Evolutionary conservation across 2,797 vertebrate species (phyloP).

Genomic region (Peromyscus eremicus): DNA sequence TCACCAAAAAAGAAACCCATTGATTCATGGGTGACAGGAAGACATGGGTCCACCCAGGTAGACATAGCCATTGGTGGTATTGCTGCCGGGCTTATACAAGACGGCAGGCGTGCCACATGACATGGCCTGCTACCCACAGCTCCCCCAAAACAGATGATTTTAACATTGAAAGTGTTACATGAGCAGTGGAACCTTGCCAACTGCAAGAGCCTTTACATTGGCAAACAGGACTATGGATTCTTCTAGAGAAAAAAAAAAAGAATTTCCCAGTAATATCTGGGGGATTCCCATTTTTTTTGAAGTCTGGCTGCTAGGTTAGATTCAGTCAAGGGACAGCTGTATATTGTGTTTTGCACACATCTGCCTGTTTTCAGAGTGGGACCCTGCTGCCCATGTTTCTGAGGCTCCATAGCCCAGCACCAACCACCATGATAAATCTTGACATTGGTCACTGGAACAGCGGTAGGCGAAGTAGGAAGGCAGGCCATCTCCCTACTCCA

Average conservation of each 20-base stretch:
- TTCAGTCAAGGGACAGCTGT: background rate
- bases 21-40: background rate
- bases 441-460: background rate
- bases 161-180: background rate
- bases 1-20: background rate
- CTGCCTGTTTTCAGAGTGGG: background rate
- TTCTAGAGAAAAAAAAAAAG: background rate
- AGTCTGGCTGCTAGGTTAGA: background rate
- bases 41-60: background rate
- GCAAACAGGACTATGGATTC: background rate
- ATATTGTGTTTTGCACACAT: background rate
- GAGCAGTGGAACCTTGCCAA: background rate
- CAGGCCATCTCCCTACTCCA: background rate
- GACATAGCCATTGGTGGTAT: background rate
- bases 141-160: background rate
- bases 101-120: background rate
- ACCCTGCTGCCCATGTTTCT: too few relatives aligned
- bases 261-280: background rate
- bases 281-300: background rate
- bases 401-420: background rate
- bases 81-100: background rate
- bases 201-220: background rate
- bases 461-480: too few relatives aligned
- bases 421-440: background rate
- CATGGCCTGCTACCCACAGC: background rate